A percentile compares a stretch with the other conserved stretches of the same genome.
Conservation (phyloP, 2,113 vertebrate species). For the Nothobranchius kuhntae region DNA sequence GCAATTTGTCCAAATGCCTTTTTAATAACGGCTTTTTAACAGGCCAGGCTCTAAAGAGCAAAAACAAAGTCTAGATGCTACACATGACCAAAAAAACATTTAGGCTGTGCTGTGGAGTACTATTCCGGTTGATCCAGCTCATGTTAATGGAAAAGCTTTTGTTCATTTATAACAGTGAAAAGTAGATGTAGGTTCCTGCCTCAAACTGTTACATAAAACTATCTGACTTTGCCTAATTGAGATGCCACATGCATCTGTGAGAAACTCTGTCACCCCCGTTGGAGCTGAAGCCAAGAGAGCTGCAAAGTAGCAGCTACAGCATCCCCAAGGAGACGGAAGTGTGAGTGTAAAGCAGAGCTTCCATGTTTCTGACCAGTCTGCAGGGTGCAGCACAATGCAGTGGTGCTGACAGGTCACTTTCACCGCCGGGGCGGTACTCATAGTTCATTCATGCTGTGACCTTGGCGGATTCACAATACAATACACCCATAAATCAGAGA, state of each 20-base stretch:
- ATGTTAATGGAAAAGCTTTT: neutral
- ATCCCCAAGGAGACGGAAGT: slow-evolving; percentile 67
- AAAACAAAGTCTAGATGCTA: slow-evolving; percentile 16
- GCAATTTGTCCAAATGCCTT: slow-evolving; percentile 28
- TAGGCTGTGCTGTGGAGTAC: neutral
- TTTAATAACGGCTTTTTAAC: slow-evolving; percentile 41
- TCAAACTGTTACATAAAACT: slow-evolving; percentile 30
- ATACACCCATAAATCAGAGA: slow-evolving; percentile 20
- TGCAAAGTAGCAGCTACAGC: slow-evolving; percentile 47
- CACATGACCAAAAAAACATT: slow-evolving; percentile 26
- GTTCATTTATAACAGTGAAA: slow-evolving; percentile 2
- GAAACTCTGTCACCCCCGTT: slow-evolving; percentile 48
- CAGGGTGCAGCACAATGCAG: slow-evolving; percentile 56
- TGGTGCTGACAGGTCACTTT: slow-evolving; percentile 27
- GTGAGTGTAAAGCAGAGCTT: slow-evolving; percentile 35
- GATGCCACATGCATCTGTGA: slow-evolving; percentile 66
- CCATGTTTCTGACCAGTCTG: slow-evolving; percentile 24
- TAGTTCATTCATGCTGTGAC: slow-evolving; percentile 33
- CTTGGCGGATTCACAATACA: slow-evolving; percentile 17
- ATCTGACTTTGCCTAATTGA: slow-evolving; percentile 65
- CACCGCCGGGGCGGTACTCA: slow-evolving; percentile 30
- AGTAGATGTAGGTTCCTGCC: neutral
- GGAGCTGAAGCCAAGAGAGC: slow-evolving; percentile 46
- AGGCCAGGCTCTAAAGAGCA: slow-evolving; percentile 18
- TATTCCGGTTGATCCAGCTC: slow-evolving; percentile 5